Evolutionary conservation across 2,888 invertebrate species (phyloP).

Genomic region (Spialia ferax): DNA sequence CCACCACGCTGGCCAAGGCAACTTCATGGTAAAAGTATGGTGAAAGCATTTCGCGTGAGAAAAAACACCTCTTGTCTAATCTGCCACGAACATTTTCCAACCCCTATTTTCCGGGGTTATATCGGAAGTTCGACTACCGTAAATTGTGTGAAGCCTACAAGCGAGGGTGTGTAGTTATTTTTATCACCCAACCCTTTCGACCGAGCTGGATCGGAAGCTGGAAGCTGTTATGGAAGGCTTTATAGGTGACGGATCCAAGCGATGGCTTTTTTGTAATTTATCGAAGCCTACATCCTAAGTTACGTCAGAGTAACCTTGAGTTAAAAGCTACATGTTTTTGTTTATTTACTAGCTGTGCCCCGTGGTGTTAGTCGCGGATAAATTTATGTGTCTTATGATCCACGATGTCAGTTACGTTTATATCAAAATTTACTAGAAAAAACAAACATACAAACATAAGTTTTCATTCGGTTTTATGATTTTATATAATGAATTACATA

Average conservation of each 20-base stretch:
- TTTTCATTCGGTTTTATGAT: too few relatives aligned
- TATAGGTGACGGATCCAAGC: background rate
- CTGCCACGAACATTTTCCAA: background rate
- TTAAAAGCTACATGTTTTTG: too few relatives aligned
- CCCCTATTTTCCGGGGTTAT: background rate
- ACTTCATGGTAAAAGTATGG: too few relatives aligned
- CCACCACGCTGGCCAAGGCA: too few relatives aligned
- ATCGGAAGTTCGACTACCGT: background rate
- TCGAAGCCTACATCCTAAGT: background rate
- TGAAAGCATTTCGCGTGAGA: background rate
- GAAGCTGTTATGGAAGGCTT: conserved; percentile 1
- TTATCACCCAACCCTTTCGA: conserved; percentile 1
- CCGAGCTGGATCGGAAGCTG: conserved; percentile 1
- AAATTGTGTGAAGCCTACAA: background rate
- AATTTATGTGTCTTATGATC: too few relatives aligned
- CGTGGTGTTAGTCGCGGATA: too few relatives aligned
- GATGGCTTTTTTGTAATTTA: background rate
- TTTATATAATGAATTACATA: too few relatives aligned
- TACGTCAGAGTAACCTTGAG: too few relatives aligned
- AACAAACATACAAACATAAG: too few relatives aligned
- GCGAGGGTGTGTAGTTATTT: background rate
- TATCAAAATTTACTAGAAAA: too few relatives aligned
- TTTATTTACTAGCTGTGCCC: too few relatives aligned
- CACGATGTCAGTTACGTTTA: too few relatives aligned
- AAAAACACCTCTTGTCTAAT: background rate